Evolutionary conservation across 2,797 vertebrate species (phyloP).

Genomic region (Cottoperca gobio): DNA sequence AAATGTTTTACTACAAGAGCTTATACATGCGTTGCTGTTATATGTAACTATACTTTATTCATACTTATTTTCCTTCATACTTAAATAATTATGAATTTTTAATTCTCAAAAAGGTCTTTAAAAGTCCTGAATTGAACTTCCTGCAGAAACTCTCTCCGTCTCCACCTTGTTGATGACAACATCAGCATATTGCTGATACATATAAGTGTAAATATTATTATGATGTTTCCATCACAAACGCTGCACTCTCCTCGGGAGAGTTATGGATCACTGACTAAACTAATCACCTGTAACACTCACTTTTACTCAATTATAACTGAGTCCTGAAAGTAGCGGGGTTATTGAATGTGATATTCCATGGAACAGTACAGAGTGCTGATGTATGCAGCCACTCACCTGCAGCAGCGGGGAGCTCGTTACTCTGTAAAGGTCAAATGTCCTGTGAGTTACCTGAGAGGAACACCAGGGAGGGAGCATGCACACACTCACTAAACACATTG

Average conservation of each 20-base stretch:
- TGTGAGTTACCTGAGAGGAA: neutral
- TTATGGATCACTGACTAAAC: constrained; percentile 8
- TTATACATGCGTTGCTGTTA: too few relatives aligned
- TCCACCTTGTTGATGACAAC: neutral
- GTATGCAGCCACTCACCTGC: neutral
- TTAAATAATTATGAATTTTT: too few relatives aligned
- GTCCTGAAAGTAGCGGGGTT: constrained; percentile 6
- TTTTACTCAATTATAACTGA: constrained; percentile 10
- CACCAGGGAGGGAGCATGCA: neutral
- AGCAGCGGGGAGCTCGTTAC: neutral
- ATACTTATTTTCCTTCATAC: too few relatives aligned
- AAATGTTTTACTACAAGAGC: too few relatives aligned
- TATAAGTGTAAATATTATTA: neutral
- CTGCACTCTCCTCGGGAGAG: neutral
- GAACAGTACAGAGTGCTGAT: constrained; percentile 12
- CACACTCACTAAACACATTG: neutral
- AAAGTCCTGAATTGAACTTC: too few relatives aligned
- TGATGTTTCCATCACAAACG: neutral
- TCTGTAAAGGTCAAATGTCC: constrained; percentile 35
- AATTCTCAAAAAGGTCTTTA: too few relatives aligned
- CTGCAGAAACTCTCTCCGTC: neutral
- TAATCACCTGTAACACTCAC: constrained; percentile 8
- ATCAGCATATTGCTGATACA: neutral
- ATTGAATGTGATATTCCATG: neutral
- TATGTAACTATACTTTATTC: too few relatives aligned